Percentiles rank a stretch among this genome's conserved stretches.
These are phyloP conservation scores for Corythoichthys intestinalis DNA, from an alignment of 2,113 vertebrate species.

Conservation along the genomic window DNA sequence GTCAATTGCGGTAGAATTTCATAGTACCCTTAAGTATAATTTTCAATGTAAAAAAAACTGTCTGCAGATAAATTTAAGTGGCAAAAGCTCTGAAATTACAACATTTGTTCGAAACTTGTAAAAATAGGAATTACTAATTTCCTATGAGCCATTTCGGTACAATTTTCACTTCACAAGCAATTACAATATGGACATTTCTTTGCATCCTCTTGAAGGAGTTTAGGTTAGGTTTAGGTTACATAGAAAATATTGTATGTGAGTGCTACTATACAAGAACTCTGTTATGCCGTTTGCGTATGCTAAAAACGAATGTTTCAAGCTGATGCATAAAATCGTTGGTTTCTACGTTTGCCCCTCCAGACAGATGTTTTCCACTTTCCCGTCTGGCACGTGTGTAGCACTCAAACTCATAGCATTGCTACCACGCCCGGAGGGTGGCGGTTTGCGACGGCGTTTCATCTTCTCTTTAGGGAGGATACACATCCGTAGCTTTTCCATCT, in stretches of 20 bases:
- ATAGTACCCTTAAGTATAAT: too few species aligned
- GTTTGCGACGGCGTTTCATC: not conserved
- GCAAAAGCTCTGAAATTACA: too few species aligned
- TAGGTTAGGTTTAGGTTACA: not conserved
- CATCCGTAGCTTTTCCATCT: not conserved
- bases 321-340: not conserved
- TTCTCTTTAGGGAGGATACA: constrained; percentile 1
- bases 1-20: too few species aligned
- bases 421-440: not conserved
- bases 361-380: constrained; percentile 2
- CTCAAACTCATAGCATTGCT: not conserved
- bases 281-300: not conserved
- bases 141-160: too few species aligned
- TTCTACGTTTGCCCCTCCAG: not conserved
- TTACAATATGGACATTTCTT: too few species aligned
- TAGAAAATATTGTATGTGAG: not conserved
- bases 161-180: too few species aligned
- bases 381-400: not conserved
- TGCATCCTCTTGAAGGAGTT: too few species aligned
- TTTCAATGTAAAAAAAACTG: too few species aligned
- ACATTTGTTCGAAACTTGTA: too few species aligned
- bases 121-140: too few species aligned
- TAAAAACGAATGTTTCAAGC: not conserved
- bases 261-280: too few species aligned
- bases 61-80: too few species aligned